Conservation (phyloP, 2,888 invertebrate species). For the Leucophora obtusa region DNA sequence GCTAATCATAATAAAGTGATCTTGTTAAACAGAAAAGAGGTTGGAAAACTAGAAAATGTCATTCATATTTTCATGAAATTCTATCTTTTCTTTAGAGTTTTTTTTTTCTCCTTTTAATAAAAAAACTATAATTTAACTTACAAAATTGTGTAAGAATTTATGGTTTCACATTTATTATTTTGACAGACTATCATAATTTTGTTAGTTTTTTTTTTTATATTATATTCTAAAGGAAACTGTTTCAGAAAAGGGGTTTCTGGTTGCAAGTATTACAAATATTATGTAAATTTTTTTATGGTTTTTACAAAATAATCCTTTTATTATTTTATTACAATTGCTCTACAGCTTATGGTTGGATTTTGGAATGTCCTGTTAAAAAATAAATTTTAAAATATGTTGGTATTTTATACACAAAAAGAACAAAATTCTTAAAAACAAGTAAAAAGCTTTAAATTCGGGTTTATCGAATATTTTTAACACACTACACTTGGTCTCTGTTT, state of each 20-base stretch:
- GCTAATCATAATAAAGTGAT: constrained; percentile 63
- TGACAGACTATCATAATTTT: constrained; percentile 62
- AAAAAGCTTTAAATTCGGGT: too few relatives aligned
- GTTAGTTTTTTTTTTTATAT: constrained; percentile 19
- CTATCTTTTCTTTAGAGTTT: constrained; percentile 32
- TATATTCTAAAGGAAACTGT: not conserved
- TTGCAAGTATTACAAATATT: constrained; percentile 1
- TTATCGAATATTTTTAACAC: too few relatives aligned
- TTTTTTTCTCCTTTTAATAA: constrained; percentile 19
- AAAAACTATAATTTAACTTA: constrained; percentile 22
- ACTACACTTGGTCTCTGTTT: too few relatives aligned
- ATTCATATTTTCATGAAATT: constrained; percentile 45
- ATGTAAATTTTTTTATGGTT: constrained; percentile 32
- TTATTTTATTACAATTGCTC: not conserved
- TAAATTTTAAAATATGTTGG: not conserved
- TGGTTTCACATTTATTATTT: constrained; percentile 61
- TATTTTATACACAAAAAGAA: too few relatives aligned
- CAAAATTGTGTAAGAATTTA: constrained; percentile 32
- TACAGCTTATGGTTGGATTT: constrained; percentile 7
- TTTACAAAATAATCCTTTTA: constrained; percentile 33
- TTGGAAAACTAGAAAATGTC: constrained; percentile 11
- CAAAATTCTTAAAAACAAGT: too few relatives aligned
- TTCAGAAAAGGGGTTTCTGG: not conserved
- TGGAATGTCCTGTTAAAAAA: not conserved
- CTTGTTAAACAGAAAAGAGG: constrained; percentile 42